A percentile compares a stretch with the other conserved stretches of the same genome.
phyloP scores from a whole-genome alignment of 2,113 vertebrate genomes.

The Chionis minor region DNA sequence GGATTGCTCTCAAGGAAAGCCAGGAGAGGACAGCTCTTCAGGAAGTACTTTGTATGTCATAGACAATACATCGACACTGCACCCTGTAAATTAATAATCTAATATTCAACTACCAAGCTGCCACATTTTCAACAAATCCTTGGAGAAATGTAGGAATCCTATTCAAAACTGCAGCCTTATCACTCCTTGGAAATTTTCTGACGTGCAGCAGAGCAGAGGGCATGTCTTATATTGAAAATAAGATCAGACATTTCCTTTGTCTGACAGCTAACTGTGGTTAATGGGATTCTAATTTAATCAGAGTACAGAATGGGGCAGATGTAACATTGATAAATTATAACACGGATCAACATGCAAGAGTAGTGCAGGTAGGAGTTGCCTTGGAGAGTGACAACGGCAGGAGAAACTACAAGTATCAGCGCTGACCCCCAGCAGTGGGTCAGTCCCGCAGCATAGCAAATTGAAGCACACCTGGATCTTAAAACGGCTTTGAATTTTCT shows the following conservation, averaged over 20 bases:
- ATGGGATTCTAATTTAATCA: slow-evolving; percentile 57
- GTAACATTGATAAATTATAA: slow-evolving; percentile 24
- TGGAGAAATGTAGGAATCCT: slow-evolving; percentile 4
- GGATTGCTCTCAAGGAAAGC: background rate
- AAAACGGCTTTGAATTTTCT: background rate
- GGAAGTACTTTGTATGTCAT: background rate
- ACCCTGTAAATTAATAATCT: background rate
- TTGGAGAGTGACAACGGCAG: background rate
- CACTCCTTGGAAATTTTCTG: background rate
- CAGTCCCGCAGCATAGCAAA: background rate
- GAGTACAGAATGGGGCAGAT: slow-evolving; percentile 17
- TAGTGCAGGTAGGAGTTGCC: background rate
- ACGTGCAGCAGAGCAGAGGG: background rate
- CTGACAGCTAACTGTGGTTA: slow-evolving; percentile 34
- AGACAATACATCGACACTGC: background rate
- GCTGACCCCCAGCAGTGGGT: background rate
- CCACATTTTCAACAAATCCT: background rate
- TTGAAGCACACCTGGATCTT: background rate
- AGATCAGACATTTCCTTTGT: slow-evolving; percentile 42
- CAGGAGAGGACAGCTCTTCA: background rate
- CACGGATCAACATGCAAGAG: background rate
- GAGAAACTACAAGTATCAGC: background rate
- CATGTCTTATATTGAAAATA: slow-evolving; percentile 20
- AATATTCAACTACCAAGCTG: background rate
- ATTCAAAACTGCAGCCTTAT: slow-evolving; percentile 19